These are phyloP conservation scores for Cherax quadricarinatus DNA, from an alignment of 1,140 invertebrate species.

Conservation along the genomic window DNA sequence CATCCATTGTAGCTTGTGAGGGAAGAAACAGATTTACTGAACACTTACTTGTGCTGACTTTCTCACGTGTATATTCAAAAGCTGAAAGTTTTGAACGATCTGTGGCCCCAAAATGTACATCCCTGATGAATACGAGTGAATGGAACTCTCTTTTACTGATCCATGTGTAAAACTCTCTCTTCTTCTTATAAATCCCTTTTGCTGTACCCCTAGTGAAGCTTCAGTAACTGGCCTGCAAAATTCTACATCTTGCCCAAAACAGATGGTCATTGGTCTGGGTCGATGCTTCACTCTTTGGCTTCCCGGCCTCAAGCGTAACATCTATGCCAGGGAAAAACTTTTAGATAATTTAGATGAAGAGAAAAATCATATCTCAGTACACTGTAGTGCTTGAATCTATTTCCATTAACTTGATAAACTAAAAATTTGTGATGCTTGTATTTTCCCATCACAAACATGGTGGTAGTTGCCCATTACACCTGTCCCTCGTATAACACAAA, in stretches of 20 bases:
- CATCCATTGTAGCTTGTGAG: background rate
- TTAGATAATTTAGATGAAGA: background rate
- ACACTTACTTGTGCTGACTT: slow-evolving; percentile 6
- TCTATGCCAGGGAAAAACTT: slow-evolving; percentile 53
- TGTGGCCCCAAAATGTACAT: slow-evolving; percentile 42
- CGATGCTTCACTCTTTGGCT: slow-evolving; percentile 32
- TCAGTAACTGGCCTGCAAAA: slow-evolving; percentile 25
- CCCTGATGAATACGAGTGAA: slow-evolving; percentile 17
- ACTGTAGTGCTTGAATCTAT: no score
- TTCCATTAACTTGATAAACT: background rate
- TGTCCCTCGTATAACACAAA: no score
- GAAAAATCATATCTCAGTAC: background rate
- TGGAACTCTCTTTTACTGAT: slow-evolving; percentile 19
- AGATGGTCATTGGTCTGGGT: slow-evolving; percentile 52
- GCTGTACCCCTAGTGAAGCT: background rate
- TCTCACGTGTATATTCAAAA: slow-evolving; percentile 48
- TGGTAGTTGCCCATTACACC: no score
- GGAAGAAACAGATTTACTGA: background rate
- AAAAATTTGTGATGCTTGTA: background rate
- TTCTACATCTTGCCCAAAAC: slow-evolving; percentile 51
- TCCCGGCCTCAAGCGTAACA: slow-evolving; percentile 53
- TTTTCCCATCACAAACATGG: background rate
- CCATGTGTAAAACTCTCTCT: slow-evolving; percentile 32
- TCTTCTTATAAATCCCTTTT: slow-evolving; percentile 18
- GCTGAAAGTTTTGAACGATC: slow-evolving; percentile 52